Percentiles rank a stretch among this genome's conserved stretches.
Conservation (phyloP, 2,888 invertebrate genomes). For the Apamea anceps region DNA sequence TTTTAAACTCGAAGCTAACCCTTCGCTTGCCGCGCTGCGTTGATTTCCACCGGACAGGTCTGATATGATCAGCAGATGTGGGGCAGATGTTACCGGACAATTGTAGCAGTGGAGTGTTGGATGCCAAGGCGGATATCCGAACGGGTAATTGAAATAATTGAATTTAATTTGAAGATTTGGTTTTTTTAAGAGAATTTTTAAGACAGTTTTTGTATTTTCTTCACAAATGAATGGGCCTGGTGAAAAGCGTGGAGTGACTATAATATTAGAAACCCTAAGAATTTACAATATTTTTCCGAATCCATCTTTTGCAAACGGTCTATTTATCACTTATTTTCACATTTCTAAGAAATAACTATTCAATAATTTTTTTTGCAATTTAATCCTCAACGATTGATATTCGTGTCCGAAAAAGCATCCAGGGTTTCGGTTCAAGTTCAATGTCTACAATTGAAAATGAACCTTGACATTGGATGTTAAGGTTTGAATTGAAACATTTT, state of each 20-base stretch:
- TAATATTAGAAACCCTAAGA: too few relatives aligned
- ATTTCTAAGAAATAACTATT: background rate
- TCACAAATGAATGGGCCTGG: background rate
- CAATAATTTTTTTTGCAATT: background rate
- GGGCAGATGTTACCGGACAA: slow-evolving; percentile 83
- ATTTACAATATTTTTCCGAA: background rate
- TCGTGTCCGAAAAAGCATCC: background rate
- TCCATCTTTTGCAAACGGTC: too few relatives aligned
- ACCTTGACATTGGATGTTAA: slow-evolving; percentile 14
- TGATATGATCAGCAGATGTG: slow-evolving; percentile 88
- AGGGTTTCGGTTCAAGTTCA: background rate
- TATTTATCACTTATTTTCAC: background rate
- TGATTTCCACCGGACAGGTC: slow-evolving; percentile 83
- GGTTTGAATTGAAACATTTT: slow-evolving; percentile 30
- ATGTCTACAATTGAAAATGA: slow-evolving; percentile 16
- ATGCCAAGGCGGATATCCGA: slow-evolving; percentile 51
- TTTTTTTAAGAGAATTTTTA: background rate
- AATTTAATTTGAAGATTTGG: slow-evolving; percentile 12
- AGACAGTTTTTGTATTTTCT: background rate
- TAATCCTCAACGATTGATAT: background rate
- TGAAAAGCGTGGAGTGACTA: background rate
- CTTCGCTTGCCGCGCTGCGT: slow-evolving; percentile 75
- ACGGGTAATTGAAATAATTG: slow-evolving; percentile 50
- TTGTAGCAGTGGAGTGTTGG: slow-evolving; percentile 51
- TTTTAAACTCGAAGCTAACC: slow-evolving; percentile 74